Evolutionary conservation across 2,888 invertebrate genomes (phyloP).

Genomic region (Lepetodrilus schrolli): DNA sequence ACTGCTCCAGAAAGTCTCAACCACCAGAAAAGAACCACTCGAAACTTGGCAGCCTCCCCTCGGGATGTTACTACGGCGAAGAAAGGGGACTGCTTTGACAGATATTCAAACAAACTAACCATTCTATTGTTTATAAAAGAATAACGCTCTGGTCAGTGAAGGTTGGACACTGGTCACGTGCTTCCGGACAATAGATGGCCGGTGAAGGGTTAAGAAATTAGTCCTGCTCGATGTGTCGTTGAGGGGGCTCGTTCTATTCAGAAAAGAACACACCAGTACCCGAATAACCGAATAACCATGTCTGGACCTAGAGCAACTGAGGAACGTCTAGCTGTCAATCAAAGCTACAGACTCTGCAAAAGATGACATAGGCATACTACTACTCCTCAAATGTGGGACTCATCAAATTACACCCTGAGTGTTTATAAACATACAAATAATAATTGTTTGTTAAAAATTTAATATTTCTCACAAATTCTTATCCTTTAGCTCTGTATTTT

Average conservation of each 20-base stretch:
- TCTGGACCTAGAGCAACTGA: no score
- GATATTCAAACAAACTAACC: constrained; percentile 16
- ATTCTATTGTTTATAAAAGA: neutral
- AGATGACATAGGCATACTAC: neutral
- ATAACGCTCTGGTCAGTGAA: constrained; percentile 5
- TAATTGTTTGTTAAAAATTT: no score
- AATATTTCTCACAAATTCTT: no score
- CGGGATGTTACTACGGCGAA: neutral
- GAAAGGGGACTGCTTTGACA: neutral
- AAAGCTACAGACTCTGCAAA: neutral
- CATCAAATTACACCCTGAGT: no score
- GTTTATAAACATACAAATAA: no score
- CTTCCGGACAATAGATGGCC: neutral
- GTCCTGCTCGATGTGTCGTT: no score
- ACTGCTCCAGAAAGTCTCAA: neutral
- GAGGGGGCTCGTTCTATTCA: neutral
- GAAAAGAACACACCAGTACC: neutral
- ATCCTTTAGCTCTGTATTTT: no score
- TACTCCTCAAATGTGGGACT: no score
- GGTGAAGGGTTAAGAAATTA: neutral
- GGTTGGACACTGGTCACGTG: neutral
- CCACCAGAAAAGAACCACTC: neutral
- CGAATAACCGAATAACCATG: no score
- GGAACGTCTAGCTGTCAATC: no score
- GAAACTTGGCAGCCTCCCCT: constrained; percentile 2